Percentiles rank a stretch among this genome's conserved stretches.
phyloP scores from a whole-genome alignment of 2,888 invertebrate genomes.

The Chalcosyrphus nemorum region DNA sequence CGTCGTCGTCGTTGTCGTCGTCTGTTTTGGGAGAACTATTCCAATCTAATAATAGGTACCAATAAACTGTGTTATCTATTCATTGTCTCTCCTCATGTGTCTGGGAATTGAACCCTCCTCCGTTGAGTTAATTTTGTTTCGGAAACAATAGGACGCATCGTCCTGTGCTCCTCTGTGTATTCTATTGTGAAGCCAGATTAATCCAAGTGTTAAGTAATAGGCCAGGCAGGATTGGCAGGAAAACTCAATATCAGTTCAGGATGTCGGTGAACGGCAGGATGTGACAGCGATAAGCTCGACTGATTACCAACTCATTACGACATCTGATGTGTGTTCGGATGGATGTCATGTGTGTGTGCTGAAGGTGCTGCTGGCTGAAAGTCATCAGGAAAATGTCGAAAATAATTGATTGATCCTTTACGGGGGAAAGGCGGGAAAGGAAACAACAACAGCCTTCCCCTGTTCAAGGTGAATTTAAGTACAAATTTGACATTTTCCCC shows the following conservation, averaged over 20 bases:
- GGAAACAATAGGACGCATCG: slow-evolving; percentile 3
- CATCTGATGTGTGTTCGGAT: neutral
- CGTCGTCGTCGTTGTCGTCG: no score
- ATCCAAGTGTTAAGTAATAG: slow-evolving; percentile 17
- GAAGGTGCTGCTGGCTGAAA: neutral
- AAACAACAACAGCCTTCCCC: no score
- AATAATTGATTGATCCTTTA: neutral
- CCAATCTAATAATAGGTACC: slow-evolving; percentile 6
- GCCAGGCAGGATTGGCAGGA: neutral
- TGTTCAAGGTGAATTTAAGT: neutral
- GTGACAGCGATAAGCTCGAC: neutral
- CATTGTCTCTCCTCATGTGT: neutral
- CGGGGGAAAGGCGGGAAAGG: neutral
- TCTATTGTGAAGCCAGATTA: slow-evolving; percentile 17
- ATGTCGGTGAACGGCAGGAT: neutral
- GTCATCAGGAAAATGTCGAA: neutral
- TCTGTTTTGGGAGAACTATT: neutral
- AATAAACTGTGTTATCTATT: neutral
- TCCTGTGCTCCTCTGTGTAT: neutral
- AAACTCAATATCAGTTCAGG: neutral
- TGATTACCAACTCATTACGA: slow-evolving; percentile 32
- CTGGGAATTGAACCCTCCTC: neutral
- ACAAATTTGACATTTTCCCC: neutral
- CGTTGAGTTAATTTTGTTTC: slow-evolving; percentile 17
- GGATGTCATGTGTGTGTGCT: neutral